These are phyloP conservation scores for Mugil cephalus DNA, from an alignment of 2,113 vertebrate genomes.

Conservation along the genomic window DNA sequence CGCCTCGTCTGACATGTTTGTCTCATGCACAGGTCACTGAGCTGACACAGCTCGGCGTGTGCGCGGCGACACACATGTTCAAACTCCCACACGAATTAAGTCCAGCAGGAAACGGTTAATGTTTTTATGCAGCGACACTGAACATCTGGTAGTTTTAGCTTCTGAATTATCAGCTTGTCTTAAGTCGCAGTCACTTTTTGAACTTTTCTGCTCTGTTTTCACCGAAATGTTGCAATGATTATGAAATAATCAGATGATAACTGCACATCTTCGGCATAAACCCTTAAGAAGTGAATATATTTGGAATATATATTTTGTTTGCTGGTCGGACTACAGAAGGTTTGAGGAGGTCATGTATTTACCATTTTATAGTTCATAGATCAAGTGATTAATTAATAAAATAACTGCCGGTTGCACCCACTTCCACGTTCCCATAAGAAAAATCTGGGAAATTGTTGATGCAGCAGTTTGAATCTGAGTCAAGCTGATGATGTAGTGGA, in stretches of 20 bases:
- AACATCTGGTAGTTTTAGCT: background rate
- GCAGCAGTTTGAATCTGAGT: background rate
- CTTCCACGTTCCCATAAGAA: too few species aligned
- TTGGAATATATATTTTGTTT: too few species aligned
- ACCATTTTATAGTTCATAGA: too few species aligned
- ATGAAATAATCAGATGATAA: background rate
- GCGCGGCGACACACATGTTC: slow-evolving; percentile 51
- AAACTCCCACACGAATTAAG: slow-evolving; percentile 66
- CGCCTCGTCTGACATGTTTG: slow-evolving; percentile 32
- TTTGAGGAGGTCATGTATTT: too few species aligned
- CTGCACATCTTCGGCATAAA: too few species aligned
- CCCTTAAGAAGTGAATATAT: too few species aligned
- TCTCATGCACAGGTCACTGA: slow-evolving; percentile 70
- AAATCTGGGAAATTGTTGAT: slow-evolving; percentile 1
- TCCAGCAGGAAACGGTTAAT: slow-evolving; percentile 28
- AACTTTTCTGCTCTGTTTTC: background rate
- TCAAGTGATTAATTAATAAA: background rate
- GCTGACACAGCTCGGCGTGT: slow-evolving; percentile 12
- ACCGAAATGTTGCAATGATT: background rate
- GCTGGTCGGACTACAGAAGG: too few species aligned
- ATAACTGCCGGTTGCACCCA: background rate
- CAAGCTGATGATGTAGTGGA: background rate
- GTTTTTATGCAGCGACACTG: slow-evolving; percentile 15
- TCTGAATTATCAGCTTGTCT: background rate
- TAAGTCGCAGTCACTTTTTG: background rate